Base-by-base conservation (phyloP, 2,113 vertebrate species). In the Orientallactaga bullata region DNA sequence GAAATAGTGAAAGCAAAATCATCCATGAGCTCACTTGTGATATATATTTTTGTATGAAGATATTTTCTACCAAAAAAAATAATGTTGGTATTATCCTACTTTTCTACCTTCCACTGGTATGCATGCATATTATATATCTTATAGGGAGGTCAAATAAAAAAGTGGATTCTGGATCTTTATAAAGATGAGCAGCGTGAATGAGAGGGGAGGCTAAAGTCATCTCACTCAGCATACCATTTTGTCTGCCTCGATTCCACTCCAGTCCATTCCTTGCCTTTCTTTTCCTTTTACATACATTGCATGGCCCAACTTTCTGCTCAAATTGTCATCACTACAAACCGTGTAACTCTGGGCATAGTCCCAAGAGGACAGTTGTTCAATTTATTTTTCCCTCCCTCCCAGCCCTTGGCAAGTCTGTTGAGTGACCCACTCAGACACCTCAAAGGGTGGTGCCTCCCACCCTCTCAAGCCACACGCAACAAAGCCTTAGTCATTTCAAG, bases 381-480 rank as follows among this genome's bases (percentile, higher is more conserved):
- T 15, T 89, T 92, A 85, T 60, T 93, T 91, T 93, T 91, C 51
- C 28, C 76, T 89, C 85, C 90, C 85, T 93, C 85, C 81, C 47
- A 81, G 39, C 35, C n/a, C 63, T 95, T 96, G 85, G 96, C 90
- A 95, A 72, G 32, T 80, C n/a, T 90, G 30, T 37, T 88, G 81
- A 63, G 87, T 94, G 72, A 91, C 80, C 95, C 77, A 91, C 42
- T 91, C 35, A 32, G 92, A 93, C 92, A 88, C 90, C 90, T 94
- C 88, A 94, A 76, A 96, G 96, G 95, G 95, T 87, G 94, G 90
- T 76, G 55, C 72, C 85, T 87, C 81, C 84, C 95, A 92, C 95
- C 90, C 96, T 78, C 94, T 95, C 95, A 96, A 96, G 90, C 95
- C 96, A 95, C 96, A 97, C 78, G 73, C 85, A 96, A 81, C 81